A percentile compares a stretch with the other conserved stretches of the same genome.
These are phyloP conservation scores for Chrosomus eos DNA, from an alignment of 2,797 vertebrate species.

Conservation along the genomic window DNA sequence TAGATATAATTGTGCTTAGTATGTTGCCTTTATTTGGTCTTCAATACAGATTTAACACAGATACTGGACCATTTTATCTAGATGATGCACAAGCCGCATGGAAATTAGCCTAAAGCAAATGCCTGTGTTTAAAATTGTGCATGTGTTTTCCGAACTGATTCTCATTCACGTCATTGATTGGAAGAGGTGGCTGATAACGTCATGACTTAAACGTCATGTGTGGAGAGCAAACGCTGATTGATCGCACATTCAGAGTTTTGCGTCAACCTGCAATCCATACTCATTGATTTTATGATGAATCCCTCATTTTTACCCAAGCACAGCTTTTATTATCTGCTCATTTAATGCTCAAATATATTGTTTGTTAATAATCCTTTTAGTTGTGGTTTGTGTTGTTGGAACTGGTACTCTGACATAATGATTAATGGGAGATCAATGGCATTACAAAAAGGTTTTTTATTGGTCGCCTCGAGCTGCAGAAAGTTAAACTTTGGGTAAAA, in stretches of 20 bases:
- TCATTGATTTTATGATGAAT: conserved; percentile 1
- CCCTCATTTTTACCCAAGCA: background rate
- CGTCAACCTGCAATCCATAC: background rate
- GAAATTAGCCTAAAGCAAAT: conserved; percentile 3
- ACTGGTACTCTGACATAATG: background rate
- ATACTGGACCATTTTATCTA: background rate
- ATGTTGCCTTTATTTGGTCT: background rate
- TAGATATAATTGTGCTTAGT: background rate
- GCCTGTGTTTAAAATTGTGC: background rate
- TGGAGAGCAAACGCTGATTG: background rate
- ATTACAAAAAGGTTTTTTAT: background rate
- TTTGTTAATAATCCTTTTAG: background rate
- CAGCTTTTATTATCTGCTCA: background rate
- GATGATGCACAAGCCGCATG: background rate
- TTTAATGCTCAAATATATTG: background rate
- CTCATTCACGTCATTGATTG: background rate
- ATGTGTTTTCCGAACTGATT: background rate
- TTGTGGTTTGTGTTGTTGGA: background rate
- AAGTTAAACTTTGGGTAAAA: no score
- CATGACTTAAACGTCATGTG: background rate
- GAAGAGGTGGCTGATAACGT: background rate
- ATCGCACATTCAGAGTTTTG: background rate
- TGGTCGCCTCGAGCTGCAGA: no score
- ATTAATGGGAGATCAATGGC: background rate
- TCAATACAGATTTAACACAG: background rate